Base-by-base conservation (phyloP, 2,797 vertebrate genomes). In the Apogon hyalosoma region DNA sequence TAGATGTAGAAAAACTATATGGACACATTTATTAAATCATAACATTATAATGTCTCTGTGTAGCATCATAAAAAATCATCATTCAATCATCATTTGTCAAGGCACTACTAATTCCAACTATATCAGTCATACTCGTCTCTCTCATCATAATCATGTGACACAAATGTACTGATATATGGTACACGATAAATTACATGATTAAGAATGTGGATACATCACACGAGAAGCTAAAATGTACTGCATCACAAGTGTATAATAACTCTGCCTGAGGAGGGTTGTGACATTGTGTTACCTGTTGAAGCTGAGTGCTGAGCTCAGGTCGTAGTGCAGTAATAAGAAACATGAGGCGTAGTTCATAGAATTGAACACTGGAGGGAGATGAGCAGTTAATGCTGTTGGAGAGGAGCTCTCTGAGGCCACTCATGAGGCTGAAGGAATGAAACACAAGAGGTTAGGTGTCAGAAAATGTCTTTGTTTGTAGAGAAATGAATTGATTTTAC, bases 301-400 rank as follows among this genome's bases (percentile, higher is more conserved):
- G 92, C 73, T 94, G 92, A 55, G 69, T 72, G 69, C 92, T 90
- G 69, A 94, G 90, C 69, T 94, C 94, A 2, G 93, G 87, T 1
- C 92, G 79, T 9, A 95, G 82, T 0, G 94, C 94, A 0, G 94
- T 95, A 16, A 94, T 75, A 48, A 95, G 92, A 61, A 95, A 95
- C 66, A 93, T 83, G 75, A 95, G 91, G n/a, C 94, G 94, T 8
- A 95, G 85, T 76, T 94, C 93, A 57, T 94, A 95, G 80, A 95
- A 95, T 41, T 93, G 92, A 63, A 91, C 83, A 56, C 87, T 91
- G 58, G 91, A 92, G 54, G 91, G 87, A 38, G 87, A 67, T 0
- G 78, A 69, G 68, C 78, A 84, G 31, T 63, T 78, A 24, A 77
- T 56, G 11, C 87, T 75, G 43, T 86, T 68, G 68, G 88, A 90